Evolutionary conservation across 2,797 vertebrate species (phyloP).

Genomic region (Hoplostethus atlanticus): DNA sequence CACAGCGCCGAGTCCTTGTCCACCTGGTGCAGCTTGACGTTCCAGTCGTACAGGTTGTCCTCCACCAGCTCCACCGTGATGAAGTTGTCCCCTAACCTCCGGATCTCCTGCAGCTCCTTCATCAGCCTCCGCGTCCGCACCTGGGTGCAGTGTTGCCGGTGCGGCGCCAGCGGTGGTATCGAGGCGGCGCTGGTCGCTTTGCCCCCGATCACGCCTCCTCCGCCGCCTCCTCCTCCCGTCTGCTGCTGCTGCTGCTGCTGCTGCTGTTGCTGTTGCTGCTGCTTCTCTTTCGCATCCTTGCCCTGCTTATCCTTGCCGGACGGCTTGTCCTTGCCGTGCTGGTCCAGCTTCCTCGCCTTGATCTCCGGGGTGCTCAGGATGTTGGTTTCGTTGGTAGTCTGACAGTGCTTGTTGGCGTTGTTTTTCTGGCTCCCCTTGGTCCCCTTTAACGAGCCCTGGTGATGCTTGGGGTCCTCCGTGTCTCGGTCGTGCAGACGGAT

Average conservation of each 20-base stretch:
- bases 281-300: conserved; percentile 86
- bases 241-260: conserved; percentile 42
- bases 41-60: conserved; percentile 99
- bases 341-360: conserved; percentile 91
- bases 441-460: conserved; percentile 92
- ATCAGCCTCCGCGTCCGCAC: conserved; percentile 97
- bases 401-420: conserved; percentile 91
- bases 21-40: conserved; percentile 99
- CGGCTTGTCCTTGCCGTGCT: conserved; percentile 86
- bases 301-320: conserved; percentile 83
- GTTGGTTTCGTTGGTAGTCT: conserved; percentile 86
- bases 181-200: conserved; percentile 86
- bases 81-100: conserved; percentile 97
- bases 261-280: conserved; percentile 62
- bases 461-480: conserved; percentile 98
- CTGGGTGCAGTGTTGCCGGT: conserved; percentile 96
- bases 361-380: conserved; percentile 89
- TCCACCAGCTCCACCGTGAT: conserved; percentile 99
- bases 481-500: conserved; percentile 98
- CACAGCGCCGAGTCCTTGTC: conserved; percentile 99
- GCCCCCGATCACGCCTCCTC: conserved; percentile 48
- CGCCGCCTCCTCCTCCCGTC: conserved; percentile 50
- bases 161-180: conserved; percentile 86
- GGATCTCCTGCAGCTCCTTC: conserved; percentile 99
- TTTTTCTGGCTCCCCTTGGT: conserved; percentile 92